Conservation (phyloP, 2,888 invertebrate species). For the Agrochola circellaris region DNA sequence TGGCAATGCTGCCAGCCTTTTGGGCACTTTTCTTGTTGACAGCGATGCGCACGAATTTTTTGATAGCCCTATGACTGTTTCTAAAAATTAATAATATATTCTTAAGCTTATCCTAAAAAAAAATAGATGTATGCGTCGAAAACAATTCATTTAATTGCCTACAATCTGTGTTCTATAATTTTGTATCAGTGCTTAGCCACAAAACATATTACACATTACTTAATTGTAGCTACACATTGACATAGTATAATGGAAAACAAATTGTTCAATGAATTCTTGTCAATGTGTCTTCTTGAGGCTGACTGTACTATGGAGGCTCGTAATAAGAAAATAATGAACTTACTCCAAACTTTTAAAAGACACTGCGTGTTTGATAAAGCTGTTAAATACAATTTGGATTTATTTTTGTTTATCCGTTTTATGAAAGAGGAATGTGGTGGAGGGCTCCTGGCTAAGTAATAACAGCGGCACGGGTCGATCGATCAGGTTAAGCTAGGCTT, state of each 20-base stretch:
- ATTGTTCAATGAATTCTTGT: not conserved
- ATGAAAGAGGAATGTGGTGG: too few relatives aligned
- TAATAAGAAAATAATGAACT: conserved; percentile 4
- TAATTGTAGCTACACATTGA: not conserved
- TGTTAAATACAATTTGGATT: not conserved
- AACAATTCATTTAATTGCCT: not conserved
- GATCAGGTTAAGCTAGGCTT: too few relatives aligned
- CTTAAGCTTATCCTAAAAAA: too few relatives aligned
- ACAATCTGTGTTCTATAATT: not conserved
- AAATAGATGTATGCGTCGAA: too few relatives aligned
- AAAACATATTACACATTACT: not conserved
- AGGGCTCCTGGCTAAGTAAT: too few relatives aligned
- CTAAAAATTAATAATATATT: too few relatives aligned
- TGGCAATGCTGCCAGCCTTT: too few relatives aligned
- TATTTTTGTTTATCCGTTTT: not conserved
- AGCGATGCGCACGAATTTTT: too few relatives aligned
- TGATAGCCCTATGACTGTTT: too few relatives aligned
- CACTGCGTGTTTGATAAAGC: not conserved
- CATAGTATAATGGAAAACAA: not conserved
- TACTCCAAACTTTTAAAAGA: not conserved
- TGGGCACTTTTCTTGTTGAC: too few relatives aligned
- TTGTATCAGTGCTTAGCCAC: not conserved
- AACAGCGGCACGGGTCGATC: too few relatives aligned
- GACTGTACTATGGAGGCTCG: not conserved
- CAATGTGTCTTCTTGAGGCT: not conserved